A percentile compares a stretch with the other conserved stretches of the same genome.
Conservation (phyloP, 2,888 invertebrate species). For the Dryomyza anilis region DNA sequence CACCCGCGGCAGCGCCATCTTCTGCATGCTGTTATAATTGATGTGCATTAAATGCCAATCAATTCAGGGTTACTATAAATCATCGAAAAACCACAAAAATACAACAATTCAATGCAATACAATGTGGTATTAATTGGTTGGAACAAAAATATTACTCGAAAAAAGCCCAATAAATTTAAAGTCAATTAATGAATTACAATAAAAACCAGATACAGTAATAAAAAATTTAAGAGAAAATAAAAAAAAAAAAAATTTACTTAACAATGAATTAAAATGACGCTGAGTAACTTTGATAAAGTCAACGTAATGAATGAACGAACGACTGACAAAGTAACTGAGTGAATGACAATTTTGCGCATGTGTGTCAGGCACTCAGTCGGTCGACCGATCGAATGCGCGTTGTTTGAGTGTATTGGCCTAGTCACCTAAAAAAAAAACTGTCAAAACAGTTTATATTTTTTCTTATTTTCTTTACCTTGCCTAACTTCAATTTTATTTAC, state of each 20-base stretch:
- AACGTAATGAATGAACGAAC: too few relatives aligned
- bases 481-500: conserved; percentile 20
- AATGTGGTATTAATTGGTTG: too few relatives aligned
- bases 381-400: background rate
- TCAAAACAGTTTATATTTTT: background rate
- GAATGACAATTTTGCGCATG: background rate
- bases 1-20: background rate
- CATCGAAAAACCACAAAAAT: background rate
- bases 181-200: background rate
- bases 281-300: too few relatives aligned
- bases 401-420: conserved; percentile 32
- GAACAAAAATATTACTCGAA: background rate
- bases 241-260: background rate
- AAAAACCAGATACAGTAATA: background rate
- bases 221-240: background rate
- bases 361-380: background rate
- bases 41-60: background rate
- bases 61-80: conserved; percentile 2
- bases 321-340: background rate
- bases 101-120: too few relatives aligned
- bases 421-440: conserved; percentile 30
- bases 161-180: background rate
- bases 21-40: background rate
- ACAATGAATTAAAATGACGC: too few relatives aligned
- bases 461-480: conserved; percentile 20